Base-by-base conservation (phyloP, 1,140 invertebrate species). In the Dendrolimus kikuchii region DNA sequence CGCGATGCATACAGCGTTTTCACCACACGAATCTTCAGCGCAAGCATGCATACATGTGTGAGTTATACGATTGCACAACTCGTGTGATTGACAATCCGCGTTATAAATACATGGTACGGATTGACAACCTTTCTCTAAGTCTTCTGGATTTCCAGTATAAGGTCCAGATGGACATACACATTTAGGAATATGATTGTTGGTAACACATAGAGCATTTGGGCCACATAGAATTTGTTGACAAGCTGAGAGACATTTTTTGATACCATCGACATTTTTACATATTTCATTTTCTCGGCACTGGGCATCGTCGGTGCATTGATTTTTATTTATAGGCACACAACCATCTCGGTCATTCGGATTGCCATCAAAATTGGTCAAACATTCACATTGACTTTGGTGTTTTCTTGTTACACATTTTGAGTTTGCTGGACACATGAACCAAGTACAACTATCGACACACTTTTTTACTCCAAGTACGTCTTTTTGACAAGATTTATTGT, bases 281-380 rank as follows among this genome's bases (percentile, higher is more conserved):
- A 91, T 90, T 67, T 96, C 92, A 53, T 91, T 91, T 88, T 96
- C 95, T 9, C 91, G 74, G 68, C 95, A 97, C 71, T 96, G 93
- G 45, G 90, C 92, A 79, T 96, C 93, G 38, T 90, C 91, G n/a
- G 84, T 80, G 69, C 95, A 97, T 74, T 92, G 89, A 69, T 96
- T 92, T 73, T 91, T 91, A 3, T 90, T 85, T 1, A 91, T 75
- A 7, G 90, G 89, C 57, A 92, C 89, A 68, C 96, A 98, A 6
- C 96, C 96, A 57, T 92, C 92, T 9, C 96, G 90, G 71, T 96
- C 95, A 66, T 96, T 95, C 5, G 96, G 95, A 88, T 97, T 96
- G 9, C 95, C 96, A 10, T 91, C 90, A 74, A 90, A 96, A 4
- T 94, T 94, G n/a, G 89, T 74, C 4, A 93, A 79, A 76, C 95